These are phyloP conservation scores for Nycticorax nycticorax DNA, from an alignment of 2,113 vertebrate species.

Conservation along the genomic window DNA sequence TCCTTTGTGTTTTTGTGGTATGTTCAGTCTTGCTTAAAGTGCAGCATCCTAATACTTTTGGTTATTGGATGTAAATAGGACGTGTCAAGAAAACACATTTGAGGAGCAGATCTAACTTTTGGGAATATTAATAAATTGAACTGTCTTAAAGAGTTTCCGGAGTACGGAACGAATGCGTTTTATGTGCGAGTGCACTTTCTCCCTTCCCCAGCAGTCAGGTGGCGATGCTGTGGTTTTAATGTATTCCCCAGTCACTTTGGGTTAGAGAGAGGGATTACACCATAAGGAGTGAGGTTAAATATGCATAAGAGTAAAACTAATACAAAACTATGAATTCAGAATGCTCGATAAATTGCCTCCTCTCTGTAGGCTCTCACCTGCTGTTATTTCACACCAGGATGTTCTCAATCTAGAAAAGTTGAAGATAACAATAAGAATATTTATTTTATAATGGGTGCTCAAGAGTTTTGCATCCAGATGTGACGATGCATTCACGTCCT, in stretches of 20 bases:
- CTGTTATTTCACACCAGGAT: neutral
- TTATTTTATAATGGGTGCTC: neutral
- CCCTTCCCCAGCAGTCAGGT: neutral
- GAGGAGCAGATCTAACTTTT: neutral
- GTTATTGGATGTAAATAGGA: neutral
- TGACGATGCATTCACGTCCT: neutral
- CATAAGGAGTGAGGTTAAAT: neutral
- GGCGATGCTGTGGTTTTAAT: slow-evolving; percentile 1
- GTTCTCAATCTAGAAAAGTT: neutral
- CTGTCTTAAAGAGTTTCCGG: neutral
- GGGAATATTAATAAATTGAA: slow-evolving; percentile 33
- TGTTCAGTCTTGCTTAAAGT: neutral
- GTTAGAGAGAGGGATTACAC: slow-evolving; percentile 44
- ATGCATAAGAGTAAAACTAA: neutral
- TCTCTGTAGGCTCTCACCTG: neutral
- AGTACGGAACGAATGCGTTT: neutral
- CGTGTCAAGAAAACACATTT: neutral
- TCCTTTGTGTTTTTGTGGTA: neutral
- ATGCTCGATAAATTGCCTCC: neutral
- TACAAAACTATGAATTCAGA: neutral
- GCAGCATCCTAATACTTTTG: neutral
- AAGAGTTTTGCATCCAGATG: neutral
- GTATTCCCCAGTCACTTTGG: slow-evolving; percentile 19
- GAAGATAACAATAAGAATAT: neutral
- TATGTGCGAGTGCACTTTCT: neutral